Conservation (phyloP, 1,140 invertebrate species). For the Spodoptera frugiperda region DNA sequence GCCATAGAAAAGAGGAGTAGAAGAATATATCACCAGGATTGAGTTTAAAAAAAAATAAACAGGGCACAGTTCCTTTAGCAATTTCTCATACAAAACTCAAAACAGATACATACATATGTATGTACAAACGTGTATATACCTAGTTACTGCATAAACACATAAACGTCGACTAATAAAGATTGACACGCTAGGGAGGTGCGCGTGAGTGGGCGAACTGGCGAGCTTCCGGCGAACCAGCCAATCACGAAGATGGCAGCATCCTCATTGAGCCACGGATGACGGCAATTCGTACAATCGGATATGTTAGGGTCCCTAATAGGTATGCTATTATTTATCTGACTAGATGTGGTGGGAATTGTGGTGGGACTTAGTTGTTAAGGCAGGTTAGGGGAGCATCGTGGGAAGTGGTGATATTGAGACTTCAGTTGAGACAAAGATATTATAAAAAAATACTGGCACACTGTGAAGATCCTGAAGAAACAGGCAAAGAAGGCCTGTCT, state of each 20-base stretch:
- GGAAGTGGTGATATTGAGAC: neutral
- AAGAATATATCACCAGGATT: too few relatives aligned
- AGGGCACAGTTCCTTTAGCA: too few relatives aligned
- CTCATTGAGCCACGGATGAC: slow-evolving; percentile 56
- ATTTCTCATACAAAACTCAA: too few relatives aligned
- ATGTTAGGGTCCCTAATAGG: neutral
- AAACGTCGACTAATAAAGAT: slow-evolving; percentile 23
- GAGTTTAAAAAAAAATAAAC: too few relatives aligned
- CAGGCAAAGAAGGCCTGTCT: too few relatives aligned
- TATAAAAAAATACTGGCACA: too few relatives aligned
- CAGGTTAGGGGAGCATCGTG: neutral
- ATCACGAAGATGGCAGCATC: slow-evolving; percentile 51
- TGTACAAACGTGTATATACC: neutral
- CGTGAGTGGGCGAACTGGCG: slow-evolving; percentile 29
- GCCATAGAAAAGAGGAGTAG: too few relatives aligned
- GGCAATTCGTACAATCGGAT: slow-evolving; percentile 28
- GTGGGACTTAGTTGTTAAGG: neutral
- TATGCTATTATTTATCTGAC: neutral
- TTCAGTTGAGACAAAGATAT: too few relatives aligned
- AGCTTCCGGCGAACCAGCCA: slow-evolving; percentile 47
- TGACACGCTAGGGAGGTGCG: slow-evolving; percentile 41
- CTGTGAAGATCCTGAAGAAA: too few relatives aligned
- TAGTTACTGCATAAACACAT: neutral
- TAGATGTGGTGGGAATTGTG: slow-evolving; percentile 6
- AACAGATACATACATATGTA: too few relatives aligned